Evolutionary conservation across 1,140 invertebrate species (phyloP), one percentile per base, ranked within the genome.

Genomic region (Apis laboriosa): DNA sequence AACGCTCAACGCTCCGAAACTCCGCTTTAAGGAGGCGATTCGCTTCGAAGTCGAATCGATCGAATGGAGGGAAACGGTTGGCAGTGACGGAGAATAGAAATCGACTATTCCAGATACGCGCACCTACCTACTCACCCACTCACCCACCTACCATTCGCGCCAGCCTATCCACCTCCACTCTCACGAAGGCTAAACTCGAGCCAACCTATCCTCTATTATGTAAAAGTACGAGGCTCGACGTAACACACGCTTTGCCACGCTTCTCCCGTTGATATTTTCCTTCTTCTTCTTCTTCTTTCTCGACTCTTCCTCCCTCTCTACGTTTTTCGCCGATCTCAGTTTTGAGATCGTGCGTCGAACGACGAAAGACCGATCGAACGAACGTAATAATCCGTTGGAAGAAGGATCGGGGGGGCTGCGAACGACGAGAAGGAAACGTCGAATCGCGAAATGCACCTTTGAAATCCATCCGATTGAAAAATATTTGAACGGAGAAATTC

Each of bases 51-150:
- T 24, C 34, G 60, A 11, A 7, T 34, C 34, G 21, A 53, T 19
- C 13, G 56, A 24, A 60, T 24, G 21, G 15, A 17, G 77, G 77
- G 24, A 53, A 74, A 51, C 71, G 73, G 72, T 43, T 56, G 63
- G 24, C 73, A 77, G 61, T 72, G 34, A 19, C 79, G 81, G 63
- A 77, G 70, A 84, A 86, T 84, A 84, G 66, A 86, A 81, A 71
- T 75, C 53, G 68, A 80, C 79, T 87, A 81, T 87, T 72, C 70
- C 63, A 81, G 58, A 81, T 87, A 63, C 64, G 66, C 34, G 55
- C 70, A 56, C 70, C 75, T 64, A 79, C 61, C 49, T 71, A 71
- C 53, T 77, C 72, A 74, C 78, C 82, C 82, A 80, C 77, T 77
- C 63, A 60, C 58, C 67, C 68, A 87, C 58, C 80, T 64, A 83